Percentiles rank a stretch among this genome's conserved stretches.
Conservation (phyloP, 2,888 invertebrate genomes). For the Patella depressa region DNA sequence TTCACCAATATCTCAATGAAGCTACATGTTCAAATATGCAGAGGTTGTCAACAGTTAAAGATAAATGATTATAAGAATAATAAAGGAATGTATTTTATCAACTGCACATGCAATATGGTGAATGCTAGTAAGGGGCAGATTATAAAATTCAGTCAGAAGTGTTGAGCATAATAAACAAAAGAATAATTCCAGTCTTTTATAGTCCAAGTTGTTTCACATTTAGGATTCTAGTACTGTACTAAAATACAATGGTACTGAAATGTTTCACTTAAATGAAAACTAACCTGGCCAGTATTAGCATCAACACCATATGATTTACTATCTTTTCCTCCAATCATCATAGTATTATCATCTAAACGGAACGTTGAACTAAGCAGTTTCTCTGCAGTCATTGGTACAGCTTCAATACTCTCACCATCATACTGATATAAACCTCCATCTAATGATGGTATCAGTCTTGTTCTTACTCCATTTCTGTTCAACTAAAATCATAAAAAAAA, state of each 20-base stretch:
- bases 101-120: neutral
- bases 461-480: slow-evolving; percentile 59
- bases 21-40: too few species aligned
- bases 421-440: slow-evolving; percentile 93
- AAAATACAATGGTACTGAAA: too few species aligned
- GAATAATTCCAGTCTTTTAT: too few species aligned
- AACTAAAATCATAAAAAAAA: slow-evolving; percentile 45
- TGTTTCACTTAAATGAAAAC: neutral
- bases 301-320: slow-evolving; percentile 89
- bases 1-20: too few species aligned
- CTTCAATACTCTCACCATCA: slow-evolving; percentile 89
- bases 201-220: too few species aligned
- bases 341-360: slow-evolving; percentile 77
- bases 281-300: slow-evolving; percentile 77
- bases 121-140: too few species aligned
- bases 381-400: slow-evolving; percentile 89
- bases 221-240: too few species aligned
- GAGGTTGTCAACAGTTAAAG: too few species aligned
- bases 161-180: too few species aligned
- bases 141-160: too few species aligned
- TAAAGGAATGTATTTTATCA: neutral
- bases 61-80: too few species aligned
- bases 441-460: slow-evolving; percentile 90
- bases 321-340: slow-evolving; percentile 83
- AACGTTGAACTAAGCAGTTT: slow-evolving; percentile 85